These are phyloP conservation scores for Ammospiza caudacuta DNA, from an alignment of 2,113 vertebrate species.

Conservation along the genomic window DNA sequence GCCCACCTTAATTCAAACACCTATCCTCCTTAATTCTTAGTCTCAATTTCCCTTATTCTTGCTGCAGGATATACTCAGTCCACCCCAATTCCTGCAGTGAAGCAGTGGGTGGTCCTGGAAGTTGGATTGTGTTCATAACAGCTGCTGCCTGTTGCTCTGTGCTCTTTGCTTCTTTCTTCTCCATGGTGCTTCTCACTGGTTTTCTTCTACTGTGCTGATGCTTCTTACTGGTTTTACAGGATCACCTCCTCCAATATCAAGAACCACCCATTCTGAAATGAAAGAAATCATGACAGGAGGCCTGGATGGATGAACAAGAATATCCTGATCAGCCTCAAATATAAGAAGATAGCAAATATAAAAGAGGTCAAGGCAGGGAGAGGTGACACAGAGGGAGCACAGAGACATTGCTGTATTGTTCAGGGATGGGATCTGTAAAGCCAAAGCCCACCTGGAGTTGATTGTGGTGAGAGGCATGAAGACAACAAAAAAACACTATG, in stretches of 20 bases:
- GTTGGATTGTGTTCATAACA: neutral
- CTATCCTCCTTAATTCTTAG: neutral
- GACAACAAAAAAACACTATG: neutral
- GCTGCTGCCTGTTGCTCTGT: neutral
- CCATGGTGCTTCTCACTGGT: neutral
- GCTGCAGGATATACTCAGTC: neutral
- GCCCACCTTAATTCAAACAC: neutral
- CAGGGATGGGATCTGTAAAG: neutral
- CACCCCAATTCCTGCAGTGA: neutral
- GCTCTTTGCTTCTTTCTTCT: neutral
- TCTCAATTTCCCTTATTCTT: neutral
- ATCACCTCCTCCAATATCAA: neutral
- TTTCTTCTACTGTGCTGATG: neutral
- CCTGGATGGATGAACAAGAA: neutral
- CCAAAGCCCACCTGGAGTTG: neutral
- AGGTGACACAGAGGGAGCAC: neutral
- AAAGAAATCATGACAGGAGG: neutral
- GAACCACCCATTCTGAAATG: neutral
- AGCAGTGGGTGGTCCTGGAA: neutral
- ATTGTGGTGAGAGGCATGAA: neutral
- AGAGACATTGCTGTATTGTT: neutral
- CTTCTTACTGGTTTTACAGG: neutral
- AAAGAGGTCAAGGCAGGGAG: neutral
- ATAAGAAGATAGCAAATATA: neutral
- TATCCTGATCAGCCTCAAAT: neutral